Percentiles rank a stretch among this genome's conserved stretches.
Conservation (phyloP, 2,113 vertebrate genomes). For the Colius striatus region DNA sequence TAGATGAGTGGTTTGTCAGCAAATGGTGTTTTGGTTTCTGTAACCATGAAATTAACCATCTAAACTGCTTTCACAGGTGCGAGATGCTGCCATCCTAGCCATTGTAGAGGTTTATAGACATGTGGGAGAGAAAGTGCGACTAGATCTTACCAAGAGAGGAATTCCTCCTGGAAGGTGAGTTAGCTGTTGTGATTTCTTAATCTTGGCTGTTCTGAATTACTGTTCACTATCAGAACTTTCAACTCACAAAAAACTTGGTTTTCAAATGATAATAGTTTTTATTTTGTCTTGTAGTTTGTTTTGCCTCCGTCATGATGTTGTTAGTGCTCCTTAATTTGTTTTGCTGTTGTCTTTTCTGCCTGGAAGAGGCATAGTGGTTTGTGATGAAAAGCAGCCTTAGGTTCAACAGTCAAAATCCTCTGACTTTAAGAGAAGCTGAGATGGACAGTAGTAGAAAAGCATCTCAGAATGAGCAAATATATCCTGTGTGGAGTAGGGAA, state of each 20-base stretch:
- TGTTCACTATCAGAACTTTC: background rate
- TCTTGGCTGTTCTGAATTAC: background rate
- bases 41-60: background rate
- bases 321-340: background rate
- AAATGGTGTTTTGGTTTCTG: background rate
- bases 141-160: slow-evolving; percentile 88
- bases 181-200: background rate
- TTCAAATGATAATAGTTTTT: background rate
- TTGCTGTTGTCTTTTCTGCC: background rate
- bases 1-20: background rate
- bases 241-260: background rate
- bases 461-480: background rate
- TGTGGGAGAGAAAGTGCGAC: slow-evolving; percentile 88
- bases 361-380: background rate
- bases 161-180: slow-evolving; percentile 89
- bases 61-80: slow-evolving; percentile 80
- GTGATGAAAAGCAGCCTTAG: background rate
- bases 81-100: slow-evolving; percentile 86
- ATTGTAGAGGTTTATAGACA: slow-evolving; percentile 93
- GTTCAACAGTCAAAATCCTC: background rate
- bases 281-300: background rate
- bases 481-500: background rate
- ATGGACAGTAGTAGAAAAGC: background rate
- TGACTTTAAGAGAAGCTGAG: background rate
- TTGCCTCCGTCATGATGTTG: background rate